phyloP scores from a whole-genome alignment of 2,888 invertebrate species.

The Ichneumoninae sp. region DNA sequence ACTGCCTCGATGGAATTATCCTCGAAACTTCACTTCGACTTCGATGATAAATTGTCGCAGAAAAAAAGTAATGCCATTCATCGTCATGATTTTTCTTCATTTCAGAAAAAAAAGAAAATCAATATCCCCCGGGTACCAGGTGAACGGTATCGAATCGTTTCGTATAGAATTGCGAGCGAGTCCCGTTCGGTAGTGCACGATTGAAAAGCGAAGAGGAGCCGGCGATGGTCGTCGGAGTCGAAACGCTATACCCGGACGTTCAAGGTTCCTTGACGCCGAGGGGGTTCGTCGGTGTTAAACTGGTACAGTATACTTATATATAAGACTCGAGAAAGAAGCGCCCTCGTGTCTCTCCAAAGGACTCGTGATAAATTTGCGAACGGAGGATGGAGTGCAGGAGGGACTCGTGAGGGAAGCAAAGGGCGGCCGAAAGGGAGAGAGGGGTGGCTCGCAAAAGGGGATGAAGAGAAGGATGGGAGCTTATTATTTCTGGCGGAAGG shows the following conservation, averaged over 20 bases:
- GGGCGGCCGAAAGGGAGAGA: constrained; percentile 46
- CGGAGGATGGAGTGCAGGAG: constrained; percentile 37
- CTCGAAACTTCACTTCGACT: constrained; percentile 1
- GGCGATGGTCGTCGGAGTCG: constrained; percentile 16
- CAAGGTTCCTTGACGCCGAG: constrained; percentile 8
- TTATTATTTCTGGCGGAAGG: constrained; percentile 79
- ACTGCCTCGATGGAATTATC: neutral
- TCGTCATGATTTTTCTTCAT: neutral
- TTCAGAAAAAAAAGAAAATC: constrained; percentile 2
- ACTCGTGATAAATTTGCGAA: constrained; percentile 73
- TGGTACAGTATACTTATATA: constrained; percentile 5
- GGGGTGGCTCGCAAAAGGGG: constrained; percentile 58
- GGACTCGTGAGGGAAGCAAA: constrained; percentile 23
- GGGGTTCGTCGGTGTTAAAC: constrained; percentile 6
- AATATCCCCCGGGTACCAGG: neutral
- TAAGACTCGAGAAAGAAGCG: constrained; percentile 39
- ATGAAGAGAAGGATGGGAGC: constrained; percentile 74
- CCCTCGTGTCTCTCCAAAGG: constrained; percentile 60
- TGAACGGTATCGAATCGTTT: constrained; percentile 14
- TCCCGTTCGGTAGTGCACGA: neutral
- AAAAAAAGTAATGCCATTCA: neutral
- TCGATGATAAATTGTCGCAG: neutral
- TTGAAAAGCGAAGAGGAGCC: constrained; percentile 6
- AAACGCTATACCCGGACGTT: constrained; percentile 12
- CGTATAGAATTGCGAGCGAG: constrained; percentile 4